Evolutionary conservation across 2,888 invertebrate species (phyloP), one percentile per base, ranked within the genome.

Genomic region (Drosophila meridionalis): DNA sequence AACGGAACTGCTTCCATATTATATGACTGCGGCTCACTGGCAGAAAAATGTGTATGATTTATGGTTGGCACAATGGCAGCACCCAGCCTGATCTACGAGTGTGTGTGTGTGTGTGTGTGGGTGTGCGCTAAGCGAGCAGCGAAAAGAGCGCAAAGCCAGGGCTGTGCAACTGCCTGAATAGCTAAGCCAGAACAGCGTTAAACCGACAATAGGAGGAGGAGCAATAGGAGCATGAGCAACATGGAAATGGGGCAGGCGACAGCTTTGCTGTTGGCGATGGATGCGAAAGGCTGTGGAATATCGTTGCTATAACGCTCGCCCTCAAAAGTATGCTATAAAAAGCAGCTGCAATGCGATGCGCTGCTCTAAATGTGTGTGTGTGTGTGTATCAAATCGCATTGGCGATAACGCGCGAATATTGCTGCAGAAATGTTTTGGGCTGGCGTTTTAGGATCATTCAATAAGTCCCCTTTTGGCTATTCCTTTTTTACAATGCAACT

Each of bases 11-110:
- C 52, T 43, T 57, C 65, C 77, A 76, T 81, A 79, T 89, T 88
- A 86, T 90, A 86, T 86, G 87, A 80, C 86, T 90, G 82, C 71
- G 89, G 89, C 82, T 86, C 87, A 83, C 80, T 88, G 82, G 89
- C 87, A 79, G 82, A 82, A 83, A 87, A 87, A 83, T 90, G 83
- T 88, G 80, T 87, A 90, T 87, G 87, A 87, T 87, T 87, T 87
- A 87, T 87, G 89, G 87, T 57, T 89, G 80, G 76, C 73, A 81
- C 88, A 80, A 87, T 76, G 71, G 87, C 68, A 59, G 55, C 56
- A 48, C 52, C 61, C 26, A n/a, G 11, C 14, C 63, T 62, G 69
- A 65, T 69, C 45, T 38, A 53, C 36, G 53, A 38, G 14, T 12
- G 26, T 14, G 26, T 66, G 63, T 55, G 58, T 64, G 66, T 42